phyloP scores from a whole-genome alignment of 2,113 vertebrate genomes.

The Chlorocebus sabaeus region DNA sequence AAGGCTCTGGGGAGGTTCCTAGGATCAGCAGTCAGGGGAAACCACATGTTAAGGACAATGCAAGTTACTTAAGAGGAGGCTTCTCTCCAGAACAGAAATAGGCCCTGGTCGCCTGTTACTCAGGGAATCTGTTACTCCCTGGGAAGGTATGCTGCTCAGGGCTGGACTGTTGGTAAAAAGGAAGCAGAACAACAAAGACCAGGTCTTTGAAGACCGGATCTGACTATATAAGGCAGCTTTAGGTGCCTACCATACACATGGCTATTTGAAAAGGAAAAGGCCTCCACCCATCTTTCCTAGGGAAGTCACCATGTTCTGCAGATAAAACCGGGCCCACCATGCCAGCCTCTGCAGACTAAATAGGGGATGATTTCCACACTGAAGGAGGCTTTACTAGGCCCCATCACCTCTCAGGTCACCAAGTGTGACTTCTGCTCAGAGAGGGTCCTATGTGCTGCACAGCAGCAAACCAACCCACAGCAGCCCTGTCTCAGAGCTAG shows the following conservation, averaged over 20 bases:
- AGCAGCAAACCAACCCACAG: no score
- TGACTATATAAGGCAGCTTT: background rate
- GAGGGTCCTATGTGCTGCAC: accelerated
- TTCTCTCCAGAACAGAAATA: background rate
- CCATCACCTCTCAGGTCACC: background rate
- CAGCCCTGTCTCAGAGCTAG: background rate
- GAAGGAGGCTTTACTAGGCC: background rate
- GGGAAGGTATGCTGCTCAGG: background rate
- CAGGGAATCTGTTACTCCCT: background rate
- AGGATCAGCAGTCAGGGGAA: background rate
- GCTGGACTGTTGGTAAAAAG: no score
- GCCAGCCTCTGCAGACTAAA: background rate
- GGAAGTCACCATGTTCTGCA: background rate
- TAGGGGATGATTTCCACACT: background rate
- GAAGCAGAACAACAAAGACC: background rate
- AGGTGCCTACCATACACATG: background rate
- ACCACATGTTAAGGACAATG: background rate
- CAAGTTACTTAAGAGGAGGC: no score
- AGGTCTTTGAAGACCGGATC: background rate
- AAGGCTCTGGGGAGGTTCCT: background rate
- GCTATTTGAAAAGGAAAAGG: background rate
- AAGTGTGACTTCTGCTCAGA: background rate
- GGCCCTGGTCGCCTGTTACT: background rate
- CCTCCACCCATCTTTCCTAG: background rate
- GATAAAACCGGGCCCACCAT: background rate